Conservation (phyloP, 2,797 vertebrate species). For the Tarsius wallacei region DNA sequence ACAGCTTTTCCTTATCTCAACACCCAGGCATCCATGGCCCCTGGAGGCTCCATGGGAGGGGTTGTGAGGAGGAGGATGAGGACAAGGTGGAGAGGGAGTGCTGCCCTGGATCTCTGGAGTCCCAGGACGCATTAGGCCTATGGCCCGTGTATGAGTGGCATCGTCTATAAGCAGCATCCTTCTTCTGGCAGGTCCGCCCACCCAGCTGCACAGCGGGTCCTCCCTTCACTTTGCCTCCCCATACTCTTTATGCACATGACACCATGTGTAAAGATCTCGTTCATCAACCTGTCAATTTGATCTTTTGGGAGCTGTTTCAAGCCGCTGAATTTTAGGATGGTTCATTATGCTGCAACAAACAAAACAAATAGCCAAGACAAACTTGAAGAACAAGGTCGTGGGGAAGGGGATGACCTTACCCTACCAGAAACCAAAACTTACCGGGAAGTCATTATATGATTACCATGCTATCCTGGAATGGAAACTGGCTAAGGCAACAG, state of each 20-base stretch:
- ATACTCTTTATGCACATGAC: neutral
- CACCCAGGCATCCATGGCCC: fast-evolving
- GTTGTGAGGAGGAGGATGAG: neutral
- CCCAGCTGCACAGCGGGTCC: neutral
- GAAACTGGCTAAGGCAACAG: too few relatives aligned
- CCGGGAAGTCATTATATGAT: neutral
- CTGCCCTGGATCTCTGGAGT: neutral
- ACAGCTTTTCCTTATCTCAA: neutral
- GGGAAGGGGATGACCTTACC: neutral
- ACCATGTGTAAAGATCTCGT: too few relatives aligned
- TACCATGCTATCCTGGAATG: neutral
- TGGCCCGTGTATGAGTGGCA: too few relatives aligned
- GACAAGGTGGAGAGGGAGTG: neutral
- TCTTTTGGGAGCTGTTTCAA: neutral
- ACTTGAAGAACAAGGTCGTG: neutral
- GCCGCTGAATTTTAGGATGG: neutral
- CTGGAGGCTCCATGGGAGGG: neutral
- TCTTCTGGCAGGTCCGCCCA: neutral
- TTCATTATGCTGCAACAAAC: neutral
- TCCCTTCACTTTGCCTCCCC: too few relatives aligned
- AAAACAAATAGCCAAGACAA: neutral
- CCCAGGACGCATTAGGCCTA: neutral
- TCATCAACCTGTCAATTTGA: neutral
- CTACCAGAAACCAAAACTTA: neutral
- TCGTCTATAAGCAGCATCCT: neutral